Evolutionary conservation across 1,140 invertebrate genomes (phyloP).

Genomic region (Calephelis nemesis): DNA sequence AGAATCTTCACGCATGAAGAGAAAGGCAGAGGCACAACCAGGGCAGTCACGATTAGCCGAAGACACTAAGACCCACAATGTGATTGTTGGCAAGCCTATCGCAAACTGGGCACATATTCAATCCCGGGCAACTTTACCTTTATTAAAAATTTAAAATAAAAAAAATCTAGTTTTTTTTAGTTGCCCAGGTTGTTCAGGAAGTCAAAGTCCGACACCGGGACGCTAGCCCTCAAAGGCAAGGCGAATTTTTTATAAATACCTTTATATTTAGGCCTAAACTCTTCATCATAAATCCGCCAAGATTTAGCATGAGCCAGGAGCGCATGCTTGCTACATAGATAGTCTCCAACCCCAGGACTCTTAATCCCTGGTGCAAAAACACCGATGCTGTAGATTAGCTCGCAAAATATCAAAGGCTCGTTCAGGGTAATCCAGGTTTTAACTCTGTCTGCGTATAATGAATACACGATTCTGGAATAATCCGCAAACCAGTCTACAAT

Average conservation of each 20-base stretch:
- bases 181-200: too few species aligned
- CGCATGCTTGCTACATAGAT: slow-evolving; percentile 39
- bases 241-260: slow-evolving; percentile 35
- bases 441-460: slow-evolving; percentile 65
- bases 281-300: slow-evolving; percentile 39
- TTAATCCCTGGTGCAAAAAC: slow-evolving; percentile 66
- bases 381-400: slow-evolving; percentile 55
- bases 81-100: too few species aligned
- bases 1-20: too few species aligned
- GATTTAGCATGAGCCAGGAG: slow-evolving; percentile 45
- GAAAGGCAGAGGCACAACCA: too few species aligned
- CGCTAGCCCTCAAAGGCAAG: too few species aligned
- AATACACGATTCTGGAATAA: slow-evolving; percentile 60
- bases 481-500: slow-evolving; percentile 73
- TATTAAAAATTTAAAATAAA: too few species aligned
- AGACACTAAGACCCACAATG: too few species aligned
- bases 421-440: slow-evolving; percentile 67
- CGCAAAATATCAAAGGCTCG: slow-evolving; percentile 58
- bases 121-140: too few species aligned
- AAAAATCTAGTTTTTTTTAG: too few species aligned
- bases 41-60: too few species aligned
- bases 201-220: too few species aligned
- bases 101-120: too few species aligned
- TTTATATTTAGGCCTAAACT: slow-evolving; percentile 35
- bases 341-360: slow-evolving; percentile 48